Evolutionary conservation across 2,888 invertebrate species (phyloP), one percentile per base, ranked within the genome.

Genomic region (Cenopis cana): DNA sequence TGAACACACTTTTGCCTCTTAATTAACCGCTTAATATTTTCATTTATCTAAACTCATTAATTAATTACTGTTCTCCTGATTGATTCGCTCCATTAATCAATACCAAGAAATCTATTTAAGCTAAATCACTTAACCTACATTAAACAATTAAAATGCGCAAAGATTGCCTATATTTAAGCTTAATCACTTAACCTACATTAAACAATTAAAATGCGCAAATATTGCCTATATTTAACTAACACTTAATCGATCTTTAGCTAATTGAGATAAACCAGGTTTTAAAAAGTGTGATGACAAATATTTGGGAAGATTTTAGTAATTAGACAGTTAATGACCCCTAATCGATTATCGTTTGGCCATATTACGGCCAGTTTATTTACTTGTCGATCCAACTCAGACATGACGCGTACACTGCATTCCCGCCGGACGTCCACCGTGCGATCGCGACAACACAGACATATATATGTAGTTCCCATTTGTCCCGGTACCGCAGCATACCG

Each of bases 181-280:
- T 41, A 49, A 60, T 1, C 5, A 41, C 41, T 66, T 66, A 55
- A 55, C 66, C 66, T 20, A 60, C 59, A 29, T 66, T 61, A 55
- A 66, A 66, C 52, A 52, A 56, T 57, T 50, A 29, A 56, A 41
- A 56, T 18, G 49, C 18, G 50, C 49, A 50, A 50, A 64, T 67
- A 57, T 64, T 54, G 52, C 18, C 29, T 56, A 29, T 69, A 46
- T 59, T 69, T 69, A 29, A 50, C 62, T 64, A 69, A 69, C 69
- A 54, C 54, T 60, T 59, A 52, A 66, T 60, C 50, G 52, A 52
- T 36, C 46, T 52, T 62, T 66, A 33, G 59, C 70, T 70, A 70
- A 71, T 67, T 61, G 24, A 29, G 24, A 17, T 55, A 55, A 61
- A 67, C 61, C 60, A 61, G 54, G 33, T 55, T 70, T 66, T 52